Base-by-base conservation (phyloP, 1,140 invertebrate species). In the Mactra quadrangularis region DNA sequence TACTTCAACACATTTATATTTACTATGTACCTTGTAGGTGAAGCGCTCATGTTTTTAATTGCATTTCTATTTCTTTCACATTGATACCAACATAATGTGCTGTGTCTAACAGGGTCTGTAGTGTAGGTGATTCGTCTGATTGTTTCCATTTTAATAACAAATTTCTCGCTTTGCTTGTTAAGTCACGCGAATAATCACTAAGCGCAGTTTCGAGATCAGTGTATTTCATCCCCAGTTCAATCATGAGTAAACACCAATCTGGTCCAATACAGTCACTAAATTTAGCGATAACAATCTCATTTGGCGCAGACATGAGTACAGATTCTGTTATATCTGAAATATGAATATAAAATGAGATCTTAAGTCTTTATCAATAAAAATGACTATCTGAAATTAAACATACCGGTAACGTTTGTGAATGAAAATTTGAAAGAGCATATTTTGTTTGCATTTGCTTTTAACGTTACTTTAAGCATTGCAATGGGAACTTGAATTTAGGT, bases 121-220 rank as follows among this genome's bases (percentile, higher is more conserved):
- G 27, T 25, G 70, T 72, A 22, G 70, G 31, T 31, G n/a, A 17
- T 1, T 57, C 29, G 35, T n/a, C 17, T 57, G 3, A 4, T 35
- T 72, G 70, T 41, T 27, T 55, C 70, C 70, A 72, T 29, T 47
- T 9, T 25, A 33, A 15, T 19, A 72, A 25, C 50, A 72, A 41
- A 29, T 72, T 41, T 19, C 13, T 35, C 7, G 55, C 31, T 55
- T 17, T 57, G 29, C 19, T 31, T 19, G 7, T 29, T 17, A 55
- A 13, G 17, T 41, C 25, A 22, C 9, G 25, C n/a, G 9, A 1
- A 13, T 72, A 35, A 27, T 72, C 35, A 17, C 15, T 15, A 38
- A 31, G 25, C 55, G 47, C 35, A 11, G 25, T 35, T 55, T 72
- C 50, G 38, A 72, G 53, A 4, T 57, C 53, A 27, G 27, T 9